phyloP scores from a whole-genome alignment of 2,888 invertebrate genomes.

The Orthosia gothica region DNA sequence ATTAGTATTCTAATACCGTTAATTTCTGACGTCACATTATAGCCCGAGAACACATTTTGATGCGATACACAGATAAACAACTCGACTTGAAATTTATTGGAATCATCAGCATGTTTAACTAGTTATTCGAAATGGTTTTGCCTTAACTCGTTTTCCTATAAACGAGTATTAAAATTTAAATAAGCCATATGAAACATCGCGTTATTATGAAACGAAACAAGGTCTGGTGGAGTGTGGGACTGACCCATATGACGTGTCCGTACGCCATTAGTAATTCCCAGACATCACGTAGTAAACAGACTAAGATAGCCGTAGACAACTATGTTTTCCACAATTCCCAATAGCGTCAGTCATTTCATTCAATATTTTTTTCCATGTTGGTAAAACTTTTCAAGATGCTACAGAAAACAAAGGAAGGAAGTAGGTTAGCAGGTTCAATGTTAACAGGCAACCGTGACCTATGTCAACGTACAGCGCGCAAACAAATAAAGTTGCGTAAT shows the following conservation, averaged over 20 bases:
- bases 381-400: not conserved
- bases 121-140: constrained; percentile 47
- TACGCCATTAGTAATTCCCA: constrained; percentile 54
- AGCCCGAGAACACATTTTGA: constrained; percentile 21
- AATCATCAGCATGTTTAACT: constrained; percentile 30
- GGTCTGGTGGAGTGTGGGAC: constrained; percentile 38
- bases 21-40: constrained; percentile 13
- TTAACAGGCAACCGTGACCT: constrained; percentile 41
- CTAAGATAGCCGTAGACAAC: not conserved
- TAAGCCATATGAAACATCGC: constrained; percentile 41
- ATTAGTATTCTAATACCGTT: constrained; percentile 39
- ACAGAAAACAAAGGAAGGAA: constrained; percentile 9
- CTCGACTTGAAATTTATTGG: constrained; percentile 13
- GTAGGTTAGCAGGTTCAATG: constrained; percentile 10
- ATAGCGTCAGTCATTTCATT: constrained; percentile 2
- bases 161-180: constrained; percentile 51
- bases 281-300: constrained; percentile 31
- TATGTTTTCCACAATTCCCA: constrained; percentile 35
- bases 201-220: constrained; percentile 53
- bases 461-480: constrained; percentile 31
- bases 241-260: constrained; percentile 57
- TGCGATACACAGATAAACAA: constrained; percentile 17
- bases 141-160: constrained; percentile 34
- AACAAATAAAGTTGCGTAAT: constrained; percentile 24
- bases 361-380: not conserved